Conservation (phyloP, 2,113 vertebrate genomes). For the Oreotragus oreotragus region DNA sequence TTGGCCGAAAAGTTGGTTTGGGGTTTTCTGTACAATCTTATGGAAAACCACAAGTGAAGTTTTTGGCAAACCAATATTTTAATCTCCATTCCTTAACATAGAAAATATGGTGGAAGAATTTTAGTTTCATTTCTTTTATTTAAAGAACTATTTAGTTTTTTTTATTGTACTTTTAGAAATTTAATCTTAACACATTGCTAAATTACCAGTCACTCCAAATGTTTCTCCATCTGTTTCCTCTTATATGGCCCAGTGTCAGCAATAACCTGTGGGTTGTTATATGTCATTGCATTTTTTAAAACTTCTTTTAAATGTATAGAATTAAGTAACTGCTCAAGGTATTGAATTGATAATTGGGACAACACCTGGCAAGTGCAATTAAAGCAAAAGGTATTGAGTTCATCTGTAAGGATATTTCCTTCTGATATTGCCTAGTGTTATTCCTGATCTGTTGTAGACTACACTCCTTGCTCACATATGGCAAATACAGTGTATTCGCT, state of each 20-base stretch:
- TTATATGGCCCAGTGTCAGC: background rate
- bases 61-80: background rate
- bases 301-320: constrained; percentile 20
- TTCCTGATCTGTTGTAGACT: background rate
- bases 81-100: background rate
- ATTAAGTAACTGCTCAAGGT: background rate
- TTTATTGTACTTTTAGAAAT: background rate
- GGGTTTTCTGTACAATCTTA: background rate
- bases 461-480: background rate
- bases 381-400: background rate
- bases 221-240: constrained; percentile 62
- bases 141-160: background rate
- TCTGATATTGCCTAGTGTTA: background rate
- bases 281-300: constrained; percentile 19
- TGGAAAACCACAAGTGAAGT: background rate
- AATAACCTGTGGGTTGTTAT: constrained; percentile 40
- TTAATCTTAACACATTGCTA: constrained; percentile 32
- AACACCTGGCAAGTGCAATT: constrained; percentile 6
- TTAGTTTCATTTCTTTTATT: constrained; percentile 35
- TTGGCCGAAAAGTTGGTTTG: background rate
- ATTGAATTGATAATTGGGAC: background rate
- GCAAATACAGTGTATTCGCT: background rate
- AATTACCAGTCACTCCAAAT: constrained; percentile 46
- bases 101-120: constrained; percentile 16
- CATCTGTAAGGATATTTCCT: background rate